Base-by-base conservation (phyloP, 2,888 invertebrate genomes). In the Carterocephalus palaemon region DNA sequence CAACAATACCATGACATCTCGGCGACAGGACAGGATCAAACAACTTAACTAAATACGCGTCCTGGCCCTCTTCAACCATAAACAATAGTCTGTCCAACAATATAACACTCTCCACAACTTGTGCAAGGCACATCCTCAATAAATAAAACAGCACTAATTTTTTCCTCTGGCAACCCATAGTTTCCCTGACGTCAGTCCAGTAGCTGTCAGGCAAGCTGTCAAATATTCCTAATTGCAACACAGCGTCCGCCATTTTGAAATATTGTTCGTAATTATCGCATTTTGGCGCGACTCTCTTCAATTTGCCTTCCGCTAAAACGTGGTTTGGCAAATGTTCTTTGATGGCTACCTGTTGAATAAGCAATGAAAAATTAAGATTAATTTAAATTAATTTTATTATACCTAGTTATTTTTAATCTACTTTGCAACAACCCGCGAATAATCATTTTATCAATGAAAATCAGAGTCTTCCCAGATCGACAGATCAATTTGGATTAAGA, bases 21-120 rank as follows among this genome's bases (percentile, higher is more conserved):
- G 97, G 97, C 1, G 96, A 97, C 47, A 93, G 76, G 0, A 93
- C 87, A 3, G 95, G 93, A 84, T 97, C 93, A 78, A 97, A 97
- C 49, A 97, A 76, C 60, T 92, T 90, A 13, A 95, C 90, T 47
- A 96, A 70, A 79, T 87, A 90, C 1, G 74, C 76, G 33, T 85
- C 75, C 4, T 83, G 62, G 2, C 87, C 88, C 58, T 85, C 85
- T 64, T 95, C 95, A 47, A 89, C 75, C 17, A 97, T 88, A 88
- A 88, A 97, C 58, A 94, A 80, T 26, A 94, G 71, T 59, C 96
- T 89, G 74, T 98, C 97, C 41, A 96, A 80, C 47, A 97, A 81
- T 59, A 97, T 93, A 2, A 95, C 82, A 56, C 91, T 89, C 72
- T 97, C 97, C 9, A 97, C 82, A 10, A 94, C 89, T 9, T 95